Evolutionary conservation across 2,888 invertebrate species (phyloP).

Genomic region (Lissonota sp.): DNA sequence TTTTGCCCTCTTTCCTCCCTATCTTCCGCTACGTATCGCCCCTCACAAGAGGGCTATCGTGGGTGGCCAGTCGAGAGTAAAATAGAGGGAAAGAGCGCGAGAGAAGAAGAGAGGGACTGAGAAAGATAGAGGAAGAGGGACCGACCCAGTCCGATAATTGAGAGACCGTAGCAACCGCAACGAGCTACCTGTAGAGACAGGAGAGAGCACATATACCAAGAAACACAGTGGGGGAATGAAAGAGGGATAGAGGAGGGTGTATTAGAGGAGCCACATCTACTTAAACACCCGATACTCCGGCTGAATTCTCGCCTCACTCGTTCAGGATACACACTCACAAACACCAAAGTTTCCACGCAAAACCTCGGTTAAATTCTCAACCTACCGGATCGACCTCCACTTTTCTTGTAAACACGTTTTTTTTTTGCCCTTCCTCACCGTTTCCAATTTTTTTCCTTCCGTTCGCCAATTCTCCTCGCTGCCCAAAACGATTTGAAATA

Average conservation of each 20-base stretch:
- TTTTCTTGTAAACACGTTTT: slow-evolving; percentile 12
- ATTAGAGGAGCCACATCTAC: slow-evolving; percentile 15
- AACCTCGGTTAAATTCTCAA: neutral
- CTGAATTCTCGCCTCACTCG: neutral
- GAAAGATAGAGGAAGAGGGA: slow-evolving; percentile 20
- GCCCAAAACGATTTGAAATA: neutral
- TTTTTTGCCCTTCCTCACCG: neutral
- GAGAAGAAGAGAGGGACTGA: slow-evolving; percentile 9
- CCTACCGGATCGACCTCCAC: slow-evolving; percentile 17
- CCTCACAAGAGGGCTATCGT: slow-evolving; percentile 6
- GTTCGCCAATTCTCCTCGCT: neutral
- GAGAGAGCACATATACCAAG: slow-evolving; percentile 13
- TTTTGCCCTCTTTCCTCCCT: slow-evolving; percentile 6
- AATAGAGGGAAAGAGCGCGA: neutral
- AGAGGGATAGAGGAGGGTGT: slow-evolving; percentile 15
- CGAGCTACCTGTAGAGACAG: slow-evolving; percentile 66
- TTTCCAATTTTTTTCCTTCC: neutral
- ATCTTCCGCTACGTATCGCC: slow-evolving; percentile 4
- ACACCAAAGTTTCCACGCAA: neutral
- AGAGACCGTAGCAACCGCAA: slow-evolving; percentile 63
- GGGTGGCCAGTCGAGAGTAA: slow-evolving; percentile 31
- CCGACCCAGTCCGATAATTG: slow-evolving; percentile 63
- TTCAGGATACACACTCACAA: slow-evolving; percentile 13
- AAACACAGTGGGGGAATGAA: neutral
- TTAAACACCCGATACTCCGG: slow-evolving; percentile 33